A percentile compares a stretch with the other conserved stretches of the same genome.
Conservation (phyloP, 2,797 vertebrate species). For the Mormyrus proboscirostris region DNA sequence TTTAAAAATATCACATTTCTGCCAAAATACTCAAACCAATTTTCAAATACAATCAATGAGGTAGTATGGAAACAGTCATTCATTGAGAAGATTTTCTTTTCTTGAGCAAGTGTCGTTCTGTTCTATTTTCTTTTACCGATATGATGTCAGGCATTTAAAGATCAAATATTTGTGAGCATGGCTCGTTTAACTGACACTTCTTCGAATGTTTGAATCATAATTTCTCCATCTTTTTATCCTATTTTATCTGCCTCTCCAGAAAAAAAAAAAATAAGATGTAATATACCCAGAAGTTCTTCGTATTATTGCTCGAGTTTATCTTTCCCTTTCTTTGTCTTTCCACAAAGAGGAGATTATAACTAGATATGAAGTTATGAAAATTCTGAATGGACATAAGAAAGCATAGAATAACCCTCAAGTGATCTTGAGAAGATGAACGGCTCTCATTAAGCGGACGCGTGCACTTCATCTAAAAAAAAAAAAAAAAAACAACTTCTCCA, state of each 20-base stretch:
- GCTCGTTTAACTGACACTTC: not conserved
- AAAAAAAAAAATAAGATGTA: constrained; percentile 45
- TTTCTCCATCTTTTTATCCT: not conserved
- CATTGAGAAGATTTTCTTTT: not conserved
- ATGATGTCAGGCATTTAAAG: not conserved
- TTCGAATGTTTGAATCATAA: not conserved
- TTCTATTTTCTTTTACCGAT: not conserved
- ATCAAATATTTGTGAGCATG: constrained; percentile 1
- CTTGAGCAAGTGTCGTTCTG: not conserved
- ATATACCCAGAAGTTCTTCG: constrained; percentile 39
- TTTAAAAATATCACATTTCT: constrained; percentile 54
- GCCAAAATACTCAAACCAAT: not conserved
- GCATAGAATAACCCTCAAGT: constrained; percentile 45
- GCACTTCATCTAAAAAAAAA: not conserved
- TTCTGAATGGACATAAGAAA: constrained; percentile 56
- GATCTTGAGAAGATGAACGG: constrained; percentile 36
- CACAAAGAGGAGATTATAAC: constrained; percentile 48
- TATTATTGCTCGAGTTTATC: constrained; percentile 42
- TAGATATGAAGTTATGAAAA: constrained; percentile 59
- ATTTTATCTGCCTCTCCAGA: not conserved
- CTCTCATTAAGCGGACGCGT: constrained; percentile 44
- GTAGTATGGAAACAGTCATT: not conserved
- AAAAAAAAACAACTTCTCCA: constrained; percentile 42
- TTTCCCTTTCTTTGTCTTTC: constrained; percentile 51
- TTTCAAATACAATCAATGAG: not conserved